Evolutionary conservation across 2,797 vertebrate species (phyloP), one percentile per base, ranked within the genome.

Genomic region (Scomberomorus guttatus): DNA sequence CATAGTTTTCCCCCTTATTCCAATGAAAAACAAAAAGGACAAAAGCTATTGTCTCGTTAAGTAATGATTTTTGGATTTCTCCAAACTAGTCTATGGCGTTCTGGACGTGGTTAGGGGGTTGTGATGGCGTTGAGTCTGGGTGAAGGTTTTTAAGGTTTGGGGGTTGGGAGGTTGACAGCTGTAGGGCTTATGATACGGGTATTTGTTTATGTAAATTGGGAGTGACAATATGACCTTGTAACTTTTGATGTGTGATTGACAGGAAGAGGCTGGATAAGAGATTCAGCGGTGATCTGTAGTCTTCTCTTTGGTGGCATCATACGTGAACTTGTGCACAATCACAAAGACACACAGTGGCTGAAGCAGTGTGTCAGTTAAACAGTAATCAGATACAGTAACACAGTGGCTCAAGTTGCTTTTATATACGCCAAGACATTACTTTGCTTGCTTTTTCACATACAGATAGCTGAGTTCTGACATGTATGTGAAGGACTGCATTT

Each of bases 1-100:
- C 91, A 92, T 87, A 91, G 85, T 87, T 82, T 62, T 72, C 88
- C 80, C 81, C 67, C 84, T 87, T 92, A 91, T 93, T 94, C 88
- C 90, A 71, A 68, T 84, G 90, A 91, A 94, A 95, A 92, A 95
- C 93, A 95, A 94, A 94, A 91, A 90, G 89, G 91, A 95, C 92
- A 94, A 94, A 95, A 95, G 94, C 95, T 89, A 94, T 96, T 96
- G 94, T 96, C 91, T 94, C 87, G 92, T 93, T 93, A 93, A 95
- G 94, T 95, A 94, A 95, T 94, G 92, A 93, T 94, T 95, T 94
- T 94, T 95, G 91, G 93, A 92, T 93, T 93, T 92, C 89, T 91
- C 84, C 81, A 90, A 94, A 94, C 86, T 89, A 89, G 91, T 91
- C 89, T 90, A 81, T 78, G 84, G 72, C 75, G 75, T 87, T 86